Base-by-base conservation (phyloP, 2,113 vertebrate species). In the Chelonoidis abingdonii region DNA sequence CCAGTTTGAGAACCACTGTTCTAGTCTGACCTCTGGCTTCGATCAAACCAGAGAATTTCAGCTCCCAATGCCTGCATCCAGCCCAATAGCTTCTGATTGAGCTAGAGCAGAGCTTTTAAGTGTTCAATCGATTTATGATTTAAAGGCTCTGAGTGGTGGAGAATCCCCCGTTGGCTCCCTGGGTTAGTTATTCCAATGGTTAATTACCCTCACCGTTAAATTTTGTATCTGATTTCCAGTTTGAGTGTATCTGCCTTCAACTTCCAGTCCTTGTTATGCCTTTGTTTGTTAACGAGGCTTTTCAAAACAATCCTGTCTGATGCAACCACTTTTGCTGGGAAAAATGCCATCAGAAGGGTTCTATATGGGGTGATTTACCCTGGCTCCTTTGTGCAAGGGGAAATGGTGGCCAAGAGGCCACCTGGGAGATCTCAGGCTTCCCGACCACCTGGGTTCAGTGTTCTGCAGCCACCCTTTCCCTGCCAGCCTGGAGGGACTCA, bases 11-110 rank as follows among this genome's bases (percentile, higher is more conserved):
- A 50, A 14, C 50, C 50, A 5, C 50, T 50, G 13, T 17, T 35
- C n/a, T 38, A n/a, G 17, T 38, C 65, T 21, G 19, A 22, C 65
- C 17, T 38, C n/a, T 38, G 65, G 19, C n/a, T 38, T 72, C 10
- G 1, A 69, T 0, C 19, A 41, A 0, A 0, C n/a, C n/a, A n/a
- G 44, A 35, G 84, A 47, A 11, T 88, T 29, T 25, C 0, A 0
- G 9, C 8, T 9, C 10, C 19, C 8, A n/a, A 5, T n/a, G 50
- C 31, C 50, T 59, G 59, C 54, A 41, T 6, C 6, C 62, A n/a
- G 17, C 17, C 75, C 38, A 25, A 24, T 27, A 12, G 10, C 75
- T 25, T 75, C 22, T 75, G 38, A 75, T 3, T 76, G 75, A 44
- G 21, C 5, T 13, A 14, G 10, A 22, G 24, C 24, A 47, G 10